These are phyloP conservation scores for Tenthredo mesomela DNA, from an alignment of 2,888 invertebrate species.

Conservation along the genomic window DNA sequence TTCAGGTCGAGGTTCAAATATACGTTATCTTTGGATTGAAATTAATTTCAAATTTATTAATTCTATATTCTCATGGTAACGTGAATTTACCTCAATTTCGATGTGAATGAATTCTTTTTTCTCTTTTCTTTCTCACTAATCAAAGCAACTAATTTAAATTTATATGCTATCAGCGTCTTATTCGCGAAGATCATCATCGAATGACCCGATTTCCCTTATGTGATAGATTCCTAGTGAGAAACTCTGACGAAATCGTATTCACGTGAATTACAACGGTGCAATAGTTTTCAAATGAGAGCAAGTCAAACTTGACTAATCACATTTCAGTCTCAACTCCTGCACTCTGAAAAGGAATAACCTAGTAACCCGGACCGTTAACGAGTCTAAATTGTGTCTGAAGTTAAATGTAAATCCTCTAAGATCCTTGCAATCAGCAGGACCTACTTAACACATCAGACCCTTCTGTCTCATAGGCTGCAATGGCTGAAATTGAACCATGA, in stretches of 20 bases:
- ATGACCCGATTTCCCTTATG: not conserved
- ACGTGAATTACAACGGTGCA: not conserved
- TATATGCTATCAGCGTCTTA: not conserved
- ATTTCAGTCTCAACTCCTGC: not conserved
- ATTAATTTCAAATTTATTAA: not conserved
- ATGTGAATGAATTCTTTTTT: not conserved
- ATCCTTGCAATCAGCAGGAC: not conserved
- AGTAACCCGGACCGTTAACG: constrained; percentile 2
- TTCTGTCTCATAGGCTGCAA: not conserved
- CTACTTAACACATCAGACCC: not conserved
- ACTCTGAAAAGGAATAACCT: not conserved
- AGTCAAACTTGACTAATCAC: not conserved
- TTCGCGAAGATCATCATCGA: not conserved
- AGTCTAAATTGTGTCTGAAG: not conserved
- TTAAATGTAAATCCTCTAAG: not conserved
- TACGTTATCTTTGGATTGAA: not conserved
- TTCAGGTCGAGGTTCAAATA: not conserved
- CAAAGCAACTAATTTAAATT: not conserved
- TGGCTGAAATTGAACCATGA: not conserved
- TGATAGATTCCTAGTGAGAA: not conserved
- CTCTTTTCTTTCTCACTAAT: not conserved
- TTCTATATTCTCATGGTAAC: not conserved
- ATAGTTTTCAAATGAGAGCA: not conserved
- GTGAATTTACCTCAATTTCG: not conserved
- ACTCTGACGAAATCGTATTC: not conserved